A percentile compares a stretch with the other conserved stretches of the same genome.
These are phyloP conservation scores for Apoda limacodes DNA, from an alignment of 2,888 invertebrate species.

Conservation along the genomic window DNA sequence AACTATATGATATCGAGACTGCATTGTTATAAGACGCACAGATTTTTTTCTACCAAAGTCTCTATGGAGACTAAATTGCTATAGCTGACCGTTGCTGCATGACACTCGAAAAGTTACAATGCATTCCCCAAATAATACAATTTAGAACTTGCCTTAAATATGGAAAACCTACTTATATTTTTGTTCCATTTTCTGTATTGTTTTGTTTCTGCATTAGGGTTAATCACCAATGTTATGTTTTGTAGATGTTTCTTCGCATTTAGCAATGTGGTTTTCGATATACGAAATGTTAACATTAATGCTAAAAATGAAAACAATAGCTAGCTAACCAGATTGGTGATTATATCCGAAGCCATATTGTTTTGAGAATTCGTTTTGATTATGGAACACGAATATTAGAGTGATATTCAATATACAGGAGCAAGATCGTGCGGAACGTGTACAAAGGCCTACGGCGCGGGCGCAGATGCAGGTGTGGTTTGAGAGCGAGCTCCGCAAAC, in stretches of 20 bases:
- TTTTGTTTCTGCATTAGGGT: too few relatives aligned
- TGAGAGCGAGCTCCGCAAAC: conserved; percentile 83
- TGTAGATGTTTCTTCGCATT: too few relatives aligned
- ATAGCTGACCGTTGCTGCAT: conserved; percentile 62
- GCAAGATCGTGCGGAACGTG: conserved; percentile 54
- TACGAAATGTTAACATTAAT: too few relatives aligned
- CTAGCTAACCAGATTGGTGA: conserved; percentile 1
- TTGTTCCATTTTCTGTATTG: too few relatives aligned
- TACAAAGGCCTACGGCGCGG: conserved; percentile 80
- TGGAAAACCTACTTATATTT: too few relatives aligned
- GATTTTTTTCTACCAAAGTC: conserved; percentile 31
- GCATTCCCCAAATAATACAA: conserved; percentile 39
- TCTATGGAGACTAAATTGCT: conserved; percentile 31
- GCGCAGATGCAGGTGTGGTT: conserved; percentile 92
- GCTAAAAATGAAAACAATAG: too few relatives aligned
- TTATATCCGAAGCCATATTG: conserved; percentile 10
- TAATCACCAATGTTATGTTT: too few relatives aligned
- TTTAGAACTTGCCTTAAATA: too few relatives aligned
- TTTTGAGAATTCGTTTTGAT: not conserved
- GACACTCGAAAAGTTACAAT: conserved; percentile 46
- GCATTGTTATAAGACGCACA: conserved; percentile 44
- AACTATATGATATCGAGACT: conserved; percentile 33
- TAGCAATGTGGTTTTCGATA: too few relatives aligned
- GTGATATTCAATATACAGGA: conserved; percentile 40
- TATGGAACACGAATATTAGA: not conserved